Evolutionary conservation across 2,113 vertebrate species (phyloP).

Genomic region (Pangasianodon gigas): DNA sequence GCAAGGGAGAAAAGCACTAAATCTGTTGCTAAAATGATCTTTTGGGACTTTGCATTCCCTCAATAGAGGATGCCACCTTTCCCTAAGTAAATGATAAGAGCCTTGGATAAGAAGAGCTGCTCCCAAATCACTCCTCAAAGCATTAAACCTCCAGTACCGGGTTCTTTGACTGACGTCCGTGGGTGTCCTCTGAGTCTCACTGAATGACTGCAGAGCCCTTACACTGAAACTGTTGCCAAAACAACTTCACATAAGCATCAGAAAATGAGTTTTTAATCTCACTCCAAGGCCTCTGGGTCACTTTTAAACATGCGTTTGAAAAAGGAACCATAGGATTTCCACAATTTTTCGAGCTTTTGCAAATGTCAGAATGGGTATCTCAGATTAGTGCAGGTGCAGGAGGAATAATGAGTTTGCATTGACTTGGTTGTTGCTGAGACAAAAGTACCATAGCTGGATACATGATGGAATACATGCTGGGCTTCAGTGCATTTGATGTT

Average conservation of each 20-base stretch:
- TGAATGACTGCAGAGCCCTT: background rate
- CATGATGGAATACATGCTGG: background rate
- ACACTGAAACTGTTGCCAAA: slow-evolving; percentile 28
- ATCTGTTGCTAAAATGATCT: background rate
- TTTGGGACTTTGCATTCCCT: background rate
- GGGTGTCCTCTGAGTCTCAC: background rate
- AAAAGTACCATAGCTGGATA: background rate
- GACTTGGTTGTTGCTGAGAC: background rate
- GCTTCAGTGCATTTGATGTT: background rate
- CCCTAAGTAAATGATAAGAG: background rate
- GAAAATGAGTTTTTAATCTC: slow-evolving; percentile 50
- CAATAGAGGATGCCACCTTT: slow-evolving; percentile 2
- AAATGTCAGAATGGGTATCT: slow-evolving; percentile 32
- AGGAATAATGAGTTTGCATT: background rate
- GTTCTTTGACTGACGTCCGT: background rate
- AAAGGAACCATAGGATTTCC: background rate
- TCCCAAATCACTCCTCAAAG: background rate
- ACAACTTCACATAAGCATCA: slow-evolving; percentile 33
- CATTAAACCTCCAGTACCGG: background rate
- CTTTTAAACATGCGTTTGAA: slow-evolving; percentile 1
- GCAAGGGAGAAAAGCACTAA: background rate
- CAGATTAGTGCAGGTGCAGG: slow-evolving; percentile 20
- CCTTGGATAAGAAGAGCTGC: background rate
- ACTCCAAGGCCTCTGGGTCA: slow-evolving; percentile 24
- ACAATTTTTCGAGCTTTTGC: background rate